Evolutionary conservation across 2,797 vertebrate genomes (phyloP), one percentile per base, ranked within the genome.

Genomic region (Rhabdophis nuchalis): DNA sequence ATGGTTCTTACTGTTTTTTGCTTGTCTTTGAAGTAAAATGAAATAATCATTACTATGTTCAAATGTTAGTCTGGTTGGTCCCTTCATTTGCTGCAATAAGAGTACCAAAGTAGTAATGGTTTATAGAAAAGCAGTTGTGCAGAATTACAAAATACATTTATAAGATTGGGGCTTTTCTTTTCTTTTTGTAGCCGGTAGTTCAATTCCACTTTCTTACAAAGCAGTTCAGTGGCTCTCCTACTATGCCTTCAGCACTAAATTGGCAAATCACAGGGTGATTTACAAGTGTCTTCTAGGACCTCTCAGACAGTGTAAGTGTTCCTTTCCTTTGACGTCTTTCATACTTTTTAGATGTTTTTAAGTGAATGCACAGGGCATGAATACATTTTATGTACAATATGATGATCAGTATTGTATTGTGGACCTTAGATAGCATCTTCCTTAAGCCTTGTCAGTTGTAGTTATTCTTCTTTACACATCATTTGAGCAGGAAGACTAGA

Each of bases 201-300:
- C 95, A 0, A 97, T 97, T 2, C 23, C 94, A 0, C 85, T 99
- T 46, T 98, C 98, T 86, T 96, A 92, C 0, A 98, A 99, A 92
- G 98, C 98, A 0, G 97, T 98, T 50, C 97, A 97, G 95, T 97
- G 99, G 97, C 97, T 99, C 11, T 99, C 98, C 96, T 98, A 98
- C 87, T 96, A 97, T 6, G 98, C 98, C 85, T 99, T 99, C 96
- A 92, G 96, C 92, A 91, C 95, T 29, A 98, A 99, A 92, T 95
- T 99, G 93, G 93, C 96, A 2, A 95, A 94, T 20, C 98, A 99
- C 92, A 96, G 94, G 1, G n/a, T 93, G 64, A 27, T 97, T 58
- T 99, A 99, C 95, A 97, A 96, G 92, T 91, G 97, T 87, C 96
- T 99, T 36, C 97, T 99, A 58, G 95, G 93, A 58, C 95, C 95